Percentiles rank a stretch among this genome's conserved stretches.
phyloP scores from a whole-genome alignment of 2,888 invertebrate species.

The Acanthopleura granulata region DNA sequence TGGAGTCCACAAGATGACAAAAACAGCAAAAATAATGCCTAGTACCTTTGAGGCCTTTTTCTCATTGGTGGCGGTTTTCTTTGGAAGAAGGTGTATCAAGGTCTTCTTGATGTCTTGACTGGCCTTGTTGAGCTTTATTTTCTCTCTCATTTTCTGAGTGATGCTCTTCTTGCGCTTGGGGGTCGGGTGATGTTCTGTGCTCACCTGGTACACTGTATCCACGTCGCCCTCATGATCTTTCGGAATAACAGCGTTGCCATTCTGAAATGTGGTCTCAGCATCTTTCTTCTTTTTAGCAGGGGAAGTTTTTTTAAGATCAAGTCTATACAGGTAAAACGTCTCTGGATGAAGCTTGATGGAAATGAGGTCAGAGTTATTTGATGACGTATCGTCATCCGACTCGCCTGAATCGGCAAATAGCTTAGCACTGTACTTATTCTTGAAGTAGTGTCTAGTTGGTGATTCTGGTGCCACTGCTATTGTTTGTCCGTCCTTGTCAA shows the following conservation, averaged over 20 bases:
- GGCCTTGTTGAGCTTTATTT: not conserved
- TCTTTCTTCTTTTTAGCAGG: constrained; percentile 7
- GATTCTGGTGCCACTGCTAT: not conserved
- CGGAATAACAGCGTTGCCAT: not conserved
- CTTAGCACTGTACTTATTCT: not conserved
- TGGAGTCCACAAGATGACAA: constrained; percentile 68
- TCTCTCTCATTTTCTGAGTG: constrained; percentile 16
- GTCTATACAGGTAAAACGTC: constrained; percentile 44
- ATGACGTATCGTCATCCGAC: constrained; percentile 35
- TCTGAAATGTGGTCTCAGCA: not conserved
- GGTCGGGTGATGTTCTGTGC: not conserved
- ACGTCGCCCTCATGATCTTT: not conserved
- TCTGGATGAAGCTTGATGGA: constrained; percentile 41
- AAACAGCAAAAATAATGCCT: constrained; percentile 67
- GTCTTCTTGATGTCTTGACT: constrained; percentile 7
- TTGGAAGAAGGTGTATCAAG: constrained; percentile 45
- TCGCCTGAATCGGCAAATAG: constrained; percentile 36
- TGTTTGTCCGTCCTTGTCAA: constrained; percentile 3
- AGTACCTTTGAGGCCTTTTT: constrained; percentile 68
- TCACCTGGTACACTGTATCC: not conserved
- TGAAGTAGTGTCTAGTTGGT: not conserved
- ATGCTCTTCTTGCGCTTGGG: constrained; percentile 28
- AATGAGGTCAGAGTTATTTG: constrained; percentile 42
- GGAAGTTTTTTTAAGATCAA: constrained; percentile 26
- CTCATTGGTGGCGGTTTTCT: constrained; percentile 62